Conservation (phyloP, 2,888 invertebrate genomes). For the Plagodis pulveraria region DNA sequence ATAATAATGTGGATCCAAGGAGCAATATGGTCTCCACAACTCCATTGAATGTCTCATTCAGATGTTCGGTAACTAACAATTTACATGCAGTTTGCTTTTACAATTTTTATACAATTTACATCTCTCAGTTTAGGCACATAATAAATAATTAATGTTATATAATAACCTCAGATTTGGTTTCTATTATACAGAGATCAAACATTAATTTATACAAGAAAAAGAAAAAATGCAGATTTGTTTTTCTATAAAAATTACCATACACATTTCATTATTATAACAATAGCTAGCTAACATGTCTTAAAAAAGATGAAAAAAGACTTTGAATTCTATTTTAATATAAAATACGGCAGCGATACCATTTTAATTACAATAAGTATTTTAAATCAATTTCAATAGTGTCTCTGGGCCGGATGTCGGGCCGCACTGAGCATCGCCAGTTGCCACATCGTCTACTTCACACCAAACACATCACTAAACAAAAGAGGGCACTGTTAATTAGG, state of each 20-base stretch:
- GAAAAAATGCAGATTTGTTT: conserved; percentile 78
- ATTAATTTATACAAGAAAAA: conserved; percentile 58
- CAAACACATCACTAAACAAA: conserved; percentile 80
- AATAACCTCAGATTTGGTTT: conserved; percentile 69
- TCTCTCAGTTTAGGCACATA: conserved; percentile 40
- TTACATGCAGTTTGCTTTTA: conserved; percentile 42
- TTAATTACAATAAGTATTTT: conserved; percentile 83
- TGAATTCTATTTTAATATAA: conserved; percentile 78
- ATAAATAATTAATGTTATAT: conserved; percentile 55
- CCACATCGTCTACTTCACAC: conserved; percentile 68
- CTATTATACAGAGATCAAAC: conserved; percentile 77
- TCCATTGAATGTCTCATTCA: conserved; percentile 41
- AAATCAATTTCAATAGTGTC: conserved; percentile 84
- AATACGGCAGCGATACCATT: conserved; percentile 82
- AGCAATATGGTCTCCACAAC: conserved; percentile 50
- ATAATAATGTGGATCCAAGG: conserved; percentile 54
- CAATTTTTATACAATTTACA: conserved; percentile 34
- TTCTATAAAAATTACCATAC: conserved; percentile 80
- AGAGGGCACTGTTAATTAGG: conserved; percentile 88
- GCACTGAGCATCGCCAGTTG: conserved; percentile 34
- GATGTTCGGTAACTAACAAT: conserved; percentile 64
- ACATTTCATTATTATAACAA: conserved; percentile 80
- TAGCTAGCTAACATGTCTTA: conserved; percentile 82
- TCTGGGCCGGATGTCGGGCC: conserved; percentile 61
- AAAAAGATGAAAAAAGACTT: conserved; percentile 83